These are phyloP conservation scores for Saxicola maurus DNA, from an alignment of 2,797 vertebrate species.

Conservation along the genomic window DNA sequence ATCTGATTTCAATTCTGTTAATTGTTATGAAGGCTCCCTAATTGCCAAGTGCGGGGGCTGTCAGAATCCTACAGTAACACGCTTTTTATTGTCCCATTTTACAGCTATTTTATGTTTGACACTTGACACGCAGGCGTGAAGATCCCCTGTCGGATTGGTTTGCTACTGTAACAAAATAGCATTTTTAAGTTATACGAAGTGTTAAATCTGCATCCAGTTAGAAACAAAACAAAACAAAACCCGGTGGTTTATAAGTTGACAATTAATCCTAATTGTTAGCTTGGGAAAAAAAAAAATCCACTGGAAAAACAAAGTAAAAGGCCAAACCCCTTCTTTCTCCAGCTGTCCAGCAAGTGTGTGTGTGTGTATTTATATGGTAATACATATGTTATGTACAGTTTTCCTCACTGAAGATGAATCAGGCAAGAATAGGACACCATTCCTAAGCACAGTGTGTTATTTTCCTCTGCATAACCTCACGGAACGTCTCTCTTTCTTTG, in stretches of 20 bases:
- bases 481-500: background rate
- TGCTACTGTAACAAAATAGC: slow-evolving; percentile 19
- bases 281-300: background rate
- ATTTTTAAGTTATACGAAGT: slow-evolving; percentile 41
- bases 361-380: background rate
- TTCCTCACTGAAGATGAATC: background rate
- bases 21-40: slow-evolving; percentile 38
- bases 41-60: background rate
- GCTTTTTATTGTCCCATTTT: slow-evolving; percentile 32
- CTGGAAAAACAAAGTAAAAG: background rate
- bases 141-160: slow-evolving; percentile 14
- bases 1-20: slow-evolving; percentile 26
- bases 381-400: background rate
- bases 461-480: background rate
- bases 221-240: slow-evolving; percentile 29
- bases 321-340: background rate
- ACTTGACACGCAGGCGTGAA: slow-evolving; percentile 26
- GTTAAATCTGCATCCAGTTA: slow-evolving; percentile 51
- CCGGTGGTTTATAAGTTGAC: background rate
- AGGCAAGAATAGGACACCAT: background rate
- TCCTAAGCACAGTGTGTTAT: background rate
- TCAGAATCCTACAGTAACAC: slow-evolving; percentile 27
- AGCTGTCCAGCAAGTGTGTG: background rate
- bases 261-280: slow-evolving; percentile 27
- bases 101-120: slow-evolving; percentile 37